These are phyloP conservation scores for Prunella strophiata DNA, from an alignment of 2,797 vertebrate species.

Conservation along the genomic window DNA sequence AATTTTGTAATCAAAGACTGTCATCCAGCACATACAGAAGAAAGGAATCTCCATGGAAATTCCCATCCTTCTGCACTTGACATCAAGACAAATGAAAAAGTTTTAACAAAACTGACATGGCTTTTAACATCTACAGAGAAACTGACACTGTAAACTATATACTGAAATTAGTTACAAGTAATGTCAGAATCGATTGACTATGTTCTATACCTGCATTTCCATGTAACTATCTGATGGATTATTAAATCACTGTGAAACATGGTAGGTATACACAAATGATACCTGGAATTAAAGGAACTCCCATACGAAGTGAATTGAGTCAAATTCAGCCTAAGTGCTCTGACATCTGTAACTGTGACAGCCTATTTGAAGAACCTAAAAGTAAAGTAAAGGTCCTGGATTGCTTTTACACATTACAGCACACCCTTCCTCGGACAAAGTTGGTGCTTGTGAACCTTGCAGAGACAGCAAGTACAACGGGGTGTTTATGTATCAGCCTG, in stretches of 20 bases:
- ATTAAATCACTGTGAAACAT: background rate
- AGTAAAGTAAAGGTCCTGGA: background rate
- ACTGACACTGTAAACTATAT: background rate
- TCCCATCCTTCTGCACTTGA: background rate
- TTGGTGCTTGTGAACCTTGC: background rate
- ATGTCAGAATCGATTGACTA: background rate
- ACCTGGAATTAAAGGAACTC: background rate
- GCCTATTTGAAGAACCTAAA: background rate
- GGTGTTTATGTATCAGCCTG: background rate
- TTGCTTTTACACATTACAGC: background rate
- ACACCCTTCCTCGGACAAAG: fast-evolving
- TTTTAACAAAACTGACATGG: background rate
- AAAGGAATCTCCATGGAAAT: conserved; percentile 4
- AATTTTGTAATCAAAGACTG: background rate
- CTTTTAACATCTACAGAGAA: background rate
- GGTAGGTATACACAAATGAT: background rate
- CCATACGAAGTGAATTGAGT: background rate
- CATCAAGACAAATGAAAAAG: background rate
- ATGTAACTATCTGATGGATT: background rate
- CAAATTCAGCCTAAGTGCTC: background rate
- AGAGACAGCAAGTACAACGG: background rate
- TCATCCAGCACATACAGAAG: background rate
- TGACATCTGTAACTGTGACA: background rate
- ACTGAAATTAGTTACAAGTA: background rate
- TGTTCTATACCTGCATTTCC: background rate